Percentiles rank a stretch among this genome's conserved stretches.
Conservation (phyloP, 2,113 vertebrate genomes). For the Salminus brasiliensis region DNA sequence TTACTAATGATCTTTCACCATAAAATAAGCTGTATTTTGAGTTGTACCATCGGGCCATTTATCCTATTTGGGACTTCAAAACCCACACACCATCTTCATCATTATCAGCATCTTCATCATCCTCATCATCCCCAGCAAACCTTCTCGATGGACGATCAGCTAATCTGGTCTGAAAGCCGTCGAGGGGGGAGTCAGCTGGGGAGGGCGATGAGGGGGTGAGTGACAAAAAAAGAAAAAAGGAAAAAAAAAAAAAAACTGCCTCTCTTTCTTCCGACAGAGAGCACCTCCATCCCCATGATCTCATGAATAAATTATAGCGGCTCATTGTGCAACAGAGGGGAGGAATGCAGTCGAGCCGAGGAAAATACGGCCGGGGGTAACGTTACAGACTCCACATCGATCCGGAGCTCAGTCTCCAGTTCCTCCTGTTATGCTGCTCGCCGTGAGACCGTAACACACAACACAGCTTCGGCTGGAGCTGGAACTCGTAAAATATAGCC, state of each 20-base stretch:
- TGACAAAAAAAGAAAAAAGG: slow-evolving; percentile 56
- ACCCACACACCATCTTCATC: no score
- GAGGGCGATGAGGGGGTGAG: slow-evolving; percentile 64
- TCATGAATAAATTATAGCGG: slow-evolving; percentile 79
- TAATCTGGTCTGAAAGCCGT: slow-evolving; percentile 64
- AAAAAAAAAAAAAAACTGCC: slow-evolving; percentile 20
- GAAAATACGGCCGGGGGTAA: slow-evolving; percentile 55
- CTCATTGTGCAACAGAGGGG: slow-evolving; percentile 73
- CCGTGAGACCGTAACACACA: not conserved
- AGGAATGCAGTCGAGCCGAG: slow-evolving; percentile 63
- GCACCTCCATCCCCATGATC: slow-evolving; percentile 74
- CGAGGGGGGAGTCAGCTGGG: slow-evolving; percentile 61
- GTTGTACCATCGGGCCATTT: no score
- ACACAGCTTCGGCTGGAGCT: not conserved
- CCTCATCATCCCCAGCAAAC: not conserved
- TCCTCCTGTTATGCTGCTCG: slow-evolving; percentile 1
- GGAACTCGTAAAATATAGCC: not conserved
- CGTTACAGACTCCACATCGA: slow-evolving; percentile 30
- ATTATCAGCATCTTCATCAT: not conserved
- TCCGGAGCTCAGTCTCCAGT: slow-evolving; percentile 1
- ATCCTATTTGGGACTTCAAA: no score
- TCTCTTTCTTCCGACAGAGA: slow-evolving; percentile 49
- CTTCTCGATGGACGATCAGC: slow-evolving; percentile 55
- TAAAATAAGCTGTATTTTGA: no score
- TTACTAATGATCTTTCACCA: no score